Conservation (phyloP, 2,113 vertebrate species). For the Electrona antarctica region DNA sequence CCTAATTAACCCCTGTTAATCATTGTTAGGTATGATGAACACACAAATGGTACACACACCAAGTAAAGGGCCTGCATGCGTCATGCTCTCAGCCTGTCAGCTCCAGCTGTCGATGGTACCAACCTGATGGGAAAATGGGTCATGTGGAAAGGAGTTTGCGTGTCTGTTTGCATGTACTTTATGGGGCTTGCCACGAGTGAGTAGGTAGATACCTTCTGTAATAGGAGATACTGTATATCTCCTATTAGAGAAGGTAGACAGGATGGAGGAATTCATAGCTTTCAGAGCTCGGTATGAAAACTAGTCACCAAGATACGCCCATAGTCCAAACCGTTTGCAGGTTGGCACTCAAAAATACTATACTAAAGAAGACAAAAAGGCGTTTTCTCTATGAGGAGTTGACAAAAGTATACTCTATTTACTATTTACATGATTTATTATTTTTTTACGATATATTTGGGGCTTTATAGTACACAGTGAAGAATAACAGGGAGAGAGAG, state of each 20-base stretch:
- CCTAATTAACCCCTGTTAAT: slow-evolving; percentile 68
- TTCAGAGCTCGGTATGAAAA: no score
- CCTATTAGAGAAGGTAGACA: slow-evolving; percentile 33
- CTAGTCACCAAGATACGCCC: no score
- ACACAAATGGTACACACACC: slow-evolving; percentile 45
- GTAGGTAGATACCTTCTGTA: not conserved
- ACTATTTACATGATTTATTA: no score
- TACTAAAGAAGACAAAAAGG: no score
- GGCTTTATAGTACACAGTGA: no score
- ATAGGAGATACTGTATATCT: slow-evolving; percentile 23
- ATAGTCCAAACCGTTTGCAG: no score
- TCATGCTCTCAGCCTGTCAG: slow-evolving; percentile 48
- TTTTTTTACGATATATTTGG: no score
- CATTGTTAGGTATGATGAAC: slow-evolving; percentile 55
- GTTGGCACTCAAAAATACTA: no score
- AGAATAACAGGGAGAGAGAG: no score
- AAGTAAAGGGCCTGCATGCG: slow-evolving; percentile 11
- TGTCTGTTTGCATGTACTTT: not conserved
- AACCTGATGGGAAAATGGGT: slow-evolving; percentile 34
- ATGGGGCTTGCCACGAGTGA: no score
- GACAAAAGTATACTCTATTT: no score
- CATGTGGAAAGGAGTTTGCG: slow-evolving; percentile 34
- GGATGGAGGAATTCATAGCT: not conserved
- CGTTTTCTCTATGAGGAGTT: no score
- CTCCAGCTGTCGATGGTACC: slow-evolving; percentile 38